A percentile compares a stretch with the other conserved stretches of the same genome.
phyloP scores from a whole-genome alignment of 1,140 invertebrate genomes.

The Drosophila paulistorum region DNA sequence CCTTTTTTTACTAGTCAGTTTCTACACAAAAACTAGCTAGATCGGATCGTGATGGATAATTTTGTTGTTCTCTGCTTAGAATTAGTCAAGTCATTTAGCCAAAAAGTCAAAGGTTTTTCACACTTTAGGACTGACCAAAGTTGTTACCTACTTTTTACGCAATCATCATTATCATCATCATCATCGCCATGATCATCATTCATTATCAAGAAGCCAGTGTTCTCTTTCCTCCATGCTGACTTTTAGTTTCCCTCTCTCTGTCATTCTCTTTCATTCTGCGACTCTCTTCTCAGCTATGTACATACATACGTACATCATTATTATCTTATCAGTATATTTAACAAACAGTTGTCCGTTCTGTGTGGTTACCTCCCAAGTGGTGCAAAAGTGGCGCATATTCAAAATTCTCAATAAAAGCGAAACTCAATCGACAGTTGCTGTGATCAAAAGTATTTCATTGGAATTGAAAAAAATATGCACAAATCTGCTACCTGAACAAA shows the following conservation, averaged over 20 bases:
- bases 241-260: background rate
- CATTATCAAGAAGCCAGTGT: background rate
- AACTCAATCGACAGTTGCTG: background rate
- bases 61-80: background rate
- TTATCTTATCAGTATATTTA: constrained; percentile 68
- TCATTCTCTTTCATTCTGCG: background rate
- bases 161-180: background rate
- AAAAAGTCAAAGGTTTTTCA: constrained; percentile 10
- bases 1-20: too few relatives aligned
- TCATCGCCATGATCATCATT: too few relatives aligned
- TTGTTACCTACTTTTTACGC: constrained; percentile 2
- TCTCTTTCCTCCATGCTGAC: constrained; percentile 18
- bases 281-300: background rate
- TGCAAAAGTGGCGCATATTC: background rate
- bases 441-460: background rate
- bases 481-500: background rate
- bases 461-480: background rate
- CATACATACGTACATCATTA: constrained; percentile 1
- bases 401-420: background rate
- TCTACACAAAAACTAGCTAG: too few relatives aligned
- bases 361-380: constrained; percentile 12
- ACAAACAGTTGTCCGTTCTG: constrained; percentile 20
- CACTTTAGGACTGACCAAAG: background rate
- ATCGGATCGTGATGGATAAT: background rate
- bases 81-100: background rate